Conservation (phyloP, 2,797 vertebrate species). For the Typhlichthys eigenmanni region DNA sequence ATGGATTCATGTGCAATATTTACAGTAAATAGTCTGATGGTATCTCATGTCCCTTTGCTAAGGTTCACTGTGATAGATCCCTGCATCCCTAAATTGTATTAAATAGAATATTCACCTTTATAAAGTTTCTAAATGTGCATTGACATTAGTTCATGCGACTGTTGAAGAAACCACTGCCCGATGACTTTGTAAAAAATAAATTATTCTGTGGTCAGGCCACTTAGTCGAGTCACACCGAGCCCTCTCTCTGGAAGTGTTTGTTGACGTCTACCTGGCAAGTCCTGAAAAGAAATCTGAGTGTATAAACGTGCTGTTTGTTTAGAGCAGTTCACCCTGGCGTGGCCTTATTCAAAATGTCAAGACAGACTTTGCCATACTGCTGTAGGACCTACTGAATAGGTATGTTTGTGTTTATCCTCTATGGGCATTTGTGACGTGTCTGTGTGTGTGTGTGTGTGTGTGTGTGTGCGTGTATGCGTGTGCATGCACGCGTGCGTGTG, state of each 20-base stretch:
- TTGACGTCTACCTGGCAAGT: conserved; percentile 31
- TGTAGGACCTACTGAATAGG: not conserved
- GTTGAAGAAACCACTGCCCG: too few species aligned
- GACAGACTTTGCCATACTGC: conserved; percentile 24
- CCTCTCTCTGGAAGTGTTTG: conserved; percentile 34
- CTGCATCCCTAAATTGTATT: not conserved
- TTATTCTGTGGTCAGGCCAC: conserved; percentile 40
- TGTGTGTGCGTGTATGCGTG: conserved; percentile 4
- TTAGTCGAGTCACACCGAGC: conserved; percentile 23
- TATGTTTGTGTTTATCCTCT: not conserved
- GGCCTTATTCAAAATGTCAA: conserved; percentile 36
- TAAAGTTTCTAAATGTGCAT: too few species aligned
- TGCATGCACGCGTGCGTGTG: conserved; percentile 7
- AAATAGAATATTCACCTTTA: too few species aligned
- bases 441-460: conserved; percentile 10
- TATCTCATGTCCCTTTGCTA: too few species aligned
- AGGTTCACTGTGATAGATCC: too few species aligned
- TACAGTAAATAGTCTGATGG: too few species aligned
- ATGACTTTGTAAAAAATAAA: conserved; percentile 23
- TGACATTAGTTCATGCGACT: too few species aligned
- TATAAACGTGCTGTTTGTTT: conserved; percentile 15
- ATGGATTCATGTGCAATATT: too few species aligned
- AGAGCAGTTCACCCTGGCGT: conserved; percentile 13
- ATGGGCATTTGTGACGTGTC: conserved; percentile 4
- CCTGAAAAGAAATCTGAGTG: conserved; percentile 24